phyloP scores from a whole-genome alignment of 2,113 vertebrate species.

The Xyrauchen texanus region DNA sequence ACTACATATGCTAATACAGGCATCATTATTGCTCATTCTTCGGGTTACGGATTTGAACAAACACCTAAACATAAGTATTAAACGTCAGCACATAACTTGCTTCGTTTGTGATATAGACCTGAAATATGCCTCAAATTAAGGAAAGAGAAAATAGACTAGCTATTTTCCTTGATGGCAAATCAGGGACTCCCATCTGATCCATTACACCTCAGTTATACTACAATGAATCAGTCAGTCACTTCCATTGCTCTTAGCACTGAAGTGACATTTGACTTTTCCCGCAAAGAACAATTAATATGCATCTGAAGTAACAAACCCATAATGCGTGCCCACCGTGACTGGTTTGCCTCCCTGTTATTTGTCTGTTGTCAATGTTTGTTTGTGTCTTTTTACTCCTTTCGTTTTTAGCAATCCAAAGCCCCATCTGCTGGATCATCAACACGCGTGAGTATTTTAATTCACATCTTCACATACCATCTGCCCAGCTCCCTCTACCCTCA shows the following conservation, averaged over 20 bases:
- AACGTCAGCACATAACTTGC: too few relatives aligned
- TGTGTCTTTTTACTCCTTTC: constrained; percentile 44
- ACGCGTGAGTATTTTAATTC: constrained; percentile 59
- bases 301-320: constrained; percentile 21
- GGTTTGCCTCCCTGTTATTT: constrained; percentile 39
- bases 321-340: not conserved
- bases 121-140: too few relatives aligned
- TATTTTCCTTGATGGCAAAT: too few relatives aligned
- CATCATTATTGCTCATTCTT: too few relatives aligned
- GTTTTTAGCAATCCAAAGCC: constrained; percentile 47
- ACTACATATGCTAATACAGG: too few relatives aligned
- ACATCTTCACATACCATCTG: constrained; percentile 61
- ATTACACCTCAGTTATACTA: not conserved
- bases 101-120: too few relatives aligned
- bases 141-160: too few relatives aligned
- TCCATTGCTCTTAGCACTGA: not conserved
- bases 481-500: constrained; percentile 19
- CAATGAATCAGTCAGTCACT: not conserved
- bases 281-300: constrained; percentile 15
- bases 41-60: too few relatives aligned
- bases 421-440: constrained; percentile 59
- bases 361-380: constrained; percentile 49
- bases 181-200: too few relatives aligned
- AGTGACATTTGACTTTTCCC: not conserved
- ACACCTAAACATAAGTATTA: too few relatives aligned